These are phyloP conservation scores for Athrips mouffetella DNA, from an alignment of 2,888 invertebrate genomes.

Conservation along the genomic window DNA sequence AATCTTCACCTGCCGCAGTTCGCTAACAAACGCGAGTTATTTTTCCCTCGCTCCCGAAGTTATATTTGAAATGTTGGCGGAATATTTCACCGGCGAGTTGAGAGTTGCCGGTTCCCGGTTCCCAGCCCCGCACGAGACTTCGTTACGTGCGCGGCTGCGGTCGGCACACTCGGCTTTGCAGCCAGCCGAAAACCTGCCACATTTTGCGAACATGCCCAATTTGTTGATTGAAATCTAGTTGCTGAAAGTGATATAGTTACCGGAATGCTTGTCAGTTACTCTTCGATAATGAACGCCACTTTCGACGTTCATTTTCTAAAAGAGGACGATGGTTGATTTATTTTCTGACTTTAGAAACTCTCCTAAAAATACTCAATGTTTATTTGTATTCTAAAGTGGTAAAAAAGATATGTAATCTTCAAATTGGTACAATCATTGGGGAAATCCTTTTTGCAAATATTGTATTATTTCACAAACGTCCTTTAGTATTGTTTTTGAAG, in stretches of 20 bases:
- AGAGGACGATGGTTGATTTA: too few relatives aligned
- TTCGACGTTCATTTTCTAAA: too few relatives aligned
- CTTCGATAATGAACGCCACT: too few relatives aligned
- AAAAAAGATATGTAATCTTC: too few relatives aligned
- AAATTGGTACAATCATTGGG: too few relatives aligned
- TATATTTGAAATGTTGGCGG: conserved; percentile 35
- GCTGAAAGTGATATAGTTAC: neutral
- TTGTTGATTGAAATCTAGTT: conserved; percentile 4
- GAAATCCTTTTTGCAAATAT: too few relatives aligned
- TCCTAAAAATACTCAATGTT: too few relatives aligned
- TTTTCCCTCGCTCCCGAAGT: conserved; percentile 24
- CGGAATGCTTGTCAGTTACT: neutral
- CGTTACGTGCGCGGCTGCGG: conserved; percentile 35
- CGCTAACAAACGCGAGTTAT: conserved; percentile 6
- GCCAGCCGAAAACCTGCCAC: conserved; percentile 19
- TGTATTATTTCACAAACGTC: too few relatives aligned
- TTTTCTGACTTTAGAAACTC: too few relatives aligned
- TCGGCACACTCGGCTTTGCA: conserved; percentile 22
- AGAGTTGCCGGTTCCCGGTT: neutral
- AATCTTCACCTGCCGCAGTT: conserved; percentile 1
- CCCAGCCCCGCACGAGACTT: conserved; percentile 26
- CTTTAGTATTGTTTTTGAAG: too few relatives aligned
- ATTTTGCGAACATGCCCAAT: conserved; percentile 3
- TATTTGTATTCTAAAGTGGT: too few relatives aligned
- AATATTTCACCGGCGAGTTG: conserved; percentile 29